These are phyloP conservation scores for Sebastiscus tertius DNA, from an alignment of 2,797 vertebrate genomes.

Conservation along the genomic window DNA sequence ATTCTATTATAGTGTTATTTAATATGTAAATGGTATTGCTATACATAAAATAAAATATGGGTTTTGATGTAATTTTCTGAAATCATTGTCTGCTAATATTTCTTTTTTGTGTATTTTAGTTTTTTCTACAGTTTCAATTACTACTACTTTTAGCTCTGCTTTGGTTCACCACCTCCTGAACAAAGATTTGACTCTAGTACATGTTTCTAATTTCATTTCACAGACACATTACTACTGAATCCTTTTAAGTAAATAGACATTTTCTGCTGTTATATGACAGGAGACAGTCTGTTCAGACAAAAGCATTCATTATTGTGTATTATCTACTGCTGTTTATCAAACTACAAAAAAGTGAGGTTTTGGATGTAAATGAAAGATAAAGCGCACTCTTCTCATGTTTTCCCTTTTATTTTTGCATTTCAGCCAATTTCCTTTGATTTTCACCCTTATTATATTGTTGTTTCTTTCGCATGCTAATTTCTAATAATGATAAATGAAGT, in stretches of 20 bases:
- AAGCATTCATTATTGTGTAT: neutral
- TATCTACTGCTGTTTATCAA: neutral
- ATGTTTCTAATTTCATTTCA: neutral
- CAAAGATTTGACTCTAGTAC: neutral
- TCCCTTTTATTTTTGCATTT: neutral
- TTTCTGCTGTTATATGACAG: neutral
- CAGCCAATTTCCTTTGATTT: too few relatives aligned
- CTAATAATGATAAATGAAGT: neutral
- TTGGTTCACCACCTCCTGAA: neutral
- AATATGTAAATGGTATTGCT: constrained; percentile 99
- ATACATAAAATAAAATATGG: constrained; percentile 99
- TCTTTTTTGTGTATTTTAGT: neutral
- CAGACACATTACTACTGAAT: neutral
- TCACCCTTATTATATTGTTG: too few relatives aligned
- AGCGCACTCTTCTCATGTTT: neutral
- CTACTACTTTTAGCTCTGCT: neutral
- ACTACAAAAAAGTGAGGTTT: neutral
- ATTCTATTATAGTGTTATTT: constrained; percentile 99
- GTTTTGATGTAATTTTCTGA: constrained; percentile 94
- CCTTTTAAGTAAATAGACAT: neutral
- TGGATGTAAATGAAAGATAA: neutral
- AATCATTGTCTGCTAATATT: constrained; percentile 44
- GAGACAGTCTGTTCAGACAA: neutral
- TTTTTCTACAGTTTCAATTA: neutral
- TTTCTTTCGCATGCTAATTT: neutral